phyloP scores from a whole-genome alignment of 2,113 vertebrate genomes.

The Reinhardtius hippoglossoides region DNA sequence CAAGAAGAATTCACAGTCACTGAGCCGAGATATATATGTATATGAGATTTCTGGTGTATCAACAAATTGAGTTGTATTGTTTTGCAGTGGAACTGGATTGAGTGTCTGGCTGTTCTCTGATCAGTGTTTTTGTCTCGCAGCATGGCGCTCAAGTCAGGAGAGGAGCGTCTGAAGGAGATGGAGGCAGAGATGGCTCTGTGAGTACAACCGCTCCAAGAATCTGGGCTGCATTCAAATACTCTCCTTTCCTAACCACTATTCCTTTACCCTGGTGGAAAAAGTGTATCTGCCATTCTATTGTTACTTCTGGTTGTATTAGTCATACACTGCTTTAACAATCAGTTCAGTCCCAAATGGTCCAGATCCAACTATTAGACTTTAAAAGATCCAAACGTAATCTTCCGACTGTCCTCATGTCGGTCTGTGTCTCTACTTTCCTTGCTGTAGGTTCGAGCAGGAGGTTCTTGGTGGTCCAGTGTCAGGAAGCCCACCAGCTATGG shows the following conservation, averaged over 20 bases:
- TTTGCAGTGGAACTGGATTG: background rate
- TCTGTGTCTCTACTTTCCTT: background rate
- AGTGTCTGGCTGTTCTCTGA: background rate
- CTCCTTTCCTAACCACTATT: no score
- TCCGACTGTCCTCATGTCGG: background rate
- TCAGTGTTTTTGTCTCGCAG: conserved; percentile 40
- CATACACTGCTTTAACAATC: background rate
- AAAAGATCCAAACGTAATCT: background rate
- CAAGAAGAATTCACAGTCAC: background rate
- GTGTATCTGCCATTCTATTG: no score
- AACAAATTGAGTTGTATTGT: background rate
- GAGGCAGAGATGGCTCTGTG: conserved; percentile 96
- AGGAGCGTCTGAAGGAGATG: conserved; percentile 93
- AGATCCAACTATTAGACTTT: background rate
- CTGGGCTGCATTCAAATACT: background rate
- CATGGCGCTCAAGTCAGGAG: conserved; percentile 88
- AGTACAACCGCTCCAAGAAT: conserved; percentile 68
- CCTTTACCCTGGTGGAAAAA: no score
- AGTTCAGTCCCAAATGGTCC: background rate
- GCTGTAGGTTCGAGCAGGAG: conserved; percentile 89
- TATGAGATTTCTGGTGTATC: no score
- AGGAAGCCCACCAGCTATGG: conserved; percentile 76
- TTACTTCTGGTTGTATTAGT: no score
- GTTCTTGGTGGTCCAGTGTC: conserved; percentile 89
- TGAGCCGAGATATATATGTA: background rate